Conservation (phyloP, 1,140 invertebrate genomes). For the Samia ricini region DNA sequence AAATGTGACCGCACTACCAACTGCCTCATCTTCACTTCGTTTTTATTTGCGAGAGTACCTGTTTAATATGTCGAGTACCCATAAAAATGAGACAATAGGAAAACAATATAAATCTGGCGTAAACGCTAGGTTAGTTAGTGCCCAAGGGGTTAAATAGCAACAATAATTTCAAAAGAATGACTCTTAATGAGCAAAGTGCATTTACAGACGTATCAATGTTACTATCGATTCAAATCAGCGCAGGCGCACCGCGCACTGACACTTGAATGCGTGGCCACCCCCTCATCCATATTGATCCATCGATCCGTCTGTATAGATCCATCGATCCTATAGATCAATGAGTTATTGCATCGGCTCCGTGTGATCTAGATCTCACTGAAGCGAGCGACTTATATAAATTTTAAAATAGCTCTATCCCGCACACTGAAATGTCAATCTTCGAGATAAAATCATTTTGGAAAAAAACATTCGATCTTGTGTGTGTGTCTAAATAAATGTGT, state of each 20-base stretch:
- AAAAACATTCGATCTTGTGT: too few relatives aligned
- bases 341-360: constrained; percentile 36
- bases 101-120: too few relatives aligned
- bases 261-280: constrained; percentile 40
- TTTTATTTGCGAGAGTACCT: too few relatives aligned
- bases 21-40: too few relatives aligned
- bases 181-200: background rate
- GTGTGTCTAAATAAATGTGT: background rate
- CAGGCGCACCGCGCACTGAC: constrained; percentile 23
- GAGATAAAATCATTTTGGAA: background rate
- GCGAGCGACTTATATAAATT: background rate
- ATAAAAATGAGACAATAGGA: too few relatives aligned
- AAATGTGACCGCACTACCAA: too few relatives aligned
- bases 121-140: too few relatives aligned
- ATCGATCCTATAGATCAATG: constrained; percentile 30
- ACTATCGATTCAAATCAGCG: background rate
- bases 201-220: background rate
- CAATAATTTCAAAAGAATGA: background rate
- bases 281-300: constrained; percentile 65
- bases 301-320: constrained; percentile 1
- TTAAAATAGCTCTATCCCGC: background rate
- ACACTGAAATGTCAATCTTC: background rate
- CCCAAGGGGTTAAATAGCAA: too few relatives aligned
- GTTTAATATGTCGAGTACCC: too few relatives aligned
- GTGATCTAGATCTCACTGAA: constrained; percentile 41